Base-by-base conservation (phyloP, 2,888 invertebrate species). In the Coelogynopora nodosa region DNA sequence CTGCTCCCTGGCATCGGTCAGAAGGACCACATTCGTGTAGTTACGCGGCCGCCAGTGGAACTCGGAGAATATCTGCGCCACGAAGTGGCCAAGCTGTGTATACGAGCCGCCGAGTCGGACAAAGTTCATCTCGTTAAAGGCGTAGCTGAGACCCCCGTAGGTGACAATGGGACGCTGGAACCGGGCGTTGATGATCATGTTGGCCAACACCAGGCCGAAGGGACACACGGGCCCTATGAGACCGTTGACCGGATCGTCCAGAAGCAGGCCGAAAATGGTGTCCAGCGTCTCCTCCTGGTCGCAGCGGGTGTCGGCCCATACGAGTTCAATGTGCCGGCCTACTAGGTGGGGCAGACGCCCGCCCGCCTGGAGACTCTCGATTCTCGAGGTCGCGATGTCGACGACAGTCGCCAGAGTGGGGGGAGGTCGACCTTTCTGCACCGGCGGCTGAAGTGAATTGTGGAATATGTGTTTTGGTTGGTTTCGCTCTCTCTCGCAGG, bases 21-120 rank as follows among this genome's bases (percentile, higher is more conserved):
- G 31, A 30, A 84, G 31, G 31, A 27, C 84, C 5, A 84, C 31
- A 31, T 31, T 84, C 67, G 31, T 84, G 49, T 49, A 84, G 2
- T 31, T 31, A 2, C 31, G 0, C 5, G 84, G 84, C 67, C 26
- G 30, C 84, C 84, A 84, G 5, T 84, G 30, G n/a, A 84, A 84
- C 67, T 31, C 5, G 0, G 10, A n/a, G 28, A 84, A 84, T 49
- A 84, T 84, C 27, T 27, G 49, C 30, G 26, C 5, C n/a, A 84
- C 18, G 31, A 84, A 49, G 5, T 18, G 49, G 49, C 5, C 49
- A 5, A 49, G 18, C 5, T 49, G 49, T 18, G 49, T 49, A 49
- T 49, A 49, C 5, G 49, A 49, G 5, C 49, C 49, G 5, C 5
- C 49, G 5, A 49, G 5, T 5, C 49, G 49, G 49, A 49, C 49